Base-by-base conservation (phyloP, 1,140 invertebrate species). In the Planococcus citri region DNA sequence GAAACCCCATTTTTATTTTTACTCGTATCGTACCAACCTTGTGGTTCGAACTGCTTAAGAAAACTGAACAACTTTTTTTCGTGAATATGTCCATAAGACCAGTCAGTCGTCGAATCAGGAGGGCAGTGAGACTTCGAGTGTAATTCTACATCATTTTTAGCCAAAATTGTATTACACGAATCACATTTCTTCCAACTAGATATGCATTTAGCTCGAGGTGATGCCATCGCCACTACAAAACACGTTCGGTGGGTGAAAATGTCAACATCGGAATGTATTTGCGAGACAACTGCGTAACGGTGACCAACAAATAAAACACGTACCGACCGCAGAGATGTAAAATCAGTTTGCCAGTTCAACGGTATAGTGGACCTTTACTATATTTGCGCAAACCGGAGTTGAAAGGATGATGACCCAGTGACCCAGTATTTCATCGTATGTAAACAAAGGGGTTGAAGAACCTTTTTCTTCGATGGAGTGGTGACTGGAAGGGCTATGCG, bases 331-430 rank as follows among this genome's bases (percentile, higher is more conserved):
- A 41, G n/a, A 41, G n/a, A n/a, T n/a, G n/a, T n/a, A n/a, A n/a
- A n/a, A n/a, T n/a, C n/a, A n/a, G n/a, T n/a, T n/a, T n/a, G n/a
- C n/a, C n/a, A n/a, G n/a, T n/a, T n/a, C n/a, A n/a, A n/a, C n/a
- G n/a, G n/a, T n/a, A n/a, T n/a, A n/a, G n/a, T n/a, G n/a, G n/a
- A n/a, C n/a, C 12, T 2, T 64, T 64, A 25, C 24, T 51, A 51
- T 3, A 51, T 51, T 51, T 51, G 6, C 6, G n/a, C n/a, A n/a
- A 14, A 51, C 29, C 17, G 2, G 17, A 51, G 17, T n/a, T 51
- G 41, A 64, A 64, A 64, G 60, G 60, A 64, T 64, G 60, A 27
- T 64, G 60, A 64, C 21, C 60, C 21, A 64, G 60, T 27, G 25
- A 64, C 21, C 60, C 22, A 25, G 60, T 64, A 25, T 4, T 24